Evolutionary conservation across 2,888 invertebrate genomes (phyloP).

Genomic region (Toxonevra muliebris): DNA sequence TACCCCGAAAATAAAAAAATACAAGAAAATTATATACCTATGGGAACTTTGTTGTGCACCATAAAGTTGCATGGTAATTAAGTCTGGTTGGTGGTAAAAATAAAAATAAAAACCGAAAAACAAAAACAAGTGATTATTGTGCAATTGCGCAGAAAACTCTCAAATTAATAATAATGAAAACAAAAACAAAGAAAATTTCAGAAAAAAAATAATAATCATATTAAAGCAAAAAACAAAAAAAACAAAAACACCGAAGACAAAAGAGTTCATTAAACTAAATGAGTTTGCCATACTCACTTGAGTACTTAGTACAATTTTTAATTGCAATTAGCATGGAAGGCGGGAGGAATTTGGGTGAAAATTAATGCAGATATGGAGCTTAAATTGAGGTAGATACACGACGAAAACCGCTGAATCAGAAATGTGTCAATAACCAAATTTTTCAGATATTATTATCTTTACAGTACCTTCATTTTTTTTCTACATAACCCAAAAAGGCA

Average conservation of each 20-base stretch:
- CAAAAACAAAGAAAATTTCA: not conserved
- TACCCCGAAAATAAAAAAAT: no score
- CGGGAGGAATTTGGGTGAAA: no score
- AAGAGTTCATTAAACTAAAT: constrained; percentile 24
- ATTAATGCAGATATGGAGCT: no score
- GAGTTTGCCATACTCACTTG: constrained; percentile 1
- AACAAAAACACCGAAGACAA: not conserved
- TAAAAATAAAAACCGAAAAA: not conserved
- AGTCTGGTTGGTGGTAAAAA: not conserved
- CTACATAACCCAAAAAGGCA: no score
- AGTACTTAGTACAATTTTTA: no score
- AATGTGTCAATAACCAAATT: no score
- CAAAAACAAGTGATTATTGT: not conserved
- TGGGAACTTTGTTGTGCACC: not conserved
- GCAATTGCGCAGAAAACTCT: not conserved
- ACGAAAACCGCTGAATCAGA: no score
- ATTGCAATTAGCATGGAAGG: no score
- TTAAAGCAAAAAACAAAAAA: not conserved
- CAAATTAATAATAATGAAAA: not conserved
- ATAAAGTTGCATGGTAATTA: not conserved
- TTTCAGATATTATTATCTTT: no score
- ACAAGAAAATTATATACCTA: no score
- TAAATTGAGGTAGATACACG: no score
- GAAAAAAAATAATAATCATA: constrained; percentile 1
- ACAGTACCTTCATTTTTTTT: no score